Percentiles rank a stretch among this genome's conserved stretches.
phyloP scores from a whole-genome alignment of 2,113 vertebrate genomes.

The Amphiprion percula region DNA sequence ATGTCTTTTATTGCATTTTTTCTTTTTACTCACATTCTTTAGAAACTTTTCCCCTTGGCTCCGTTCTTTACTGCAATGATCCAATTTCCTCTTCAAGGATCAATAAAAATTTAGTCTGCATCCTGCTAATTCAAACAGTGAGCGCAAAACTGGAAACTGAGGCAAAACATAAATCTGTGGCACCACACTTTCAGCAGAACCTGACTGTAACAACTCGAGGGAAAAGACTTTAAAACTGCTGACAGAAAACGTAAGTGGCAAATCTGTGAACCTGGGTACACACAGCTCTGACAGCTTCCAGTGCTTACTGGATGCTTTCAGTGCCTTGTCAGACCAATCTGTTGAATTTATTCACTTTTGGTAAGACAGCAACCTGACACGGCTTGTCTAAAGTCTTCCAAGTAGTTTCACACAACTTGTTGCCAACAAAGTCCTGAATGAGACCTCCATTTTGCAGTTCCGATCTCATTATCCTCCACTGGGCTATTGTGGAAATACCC shows the following conservation, averaged over 20 bases:
- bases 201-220: neutral
- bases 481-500: slow-evolving; percentile 65
- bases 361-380: neutral
- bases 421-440: slow-evolving; percentile 67
- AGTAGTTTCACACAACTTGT: slow-evolving; percentile 46
- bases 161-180: neutral
- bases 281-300: slow-evolving; percentile 7
- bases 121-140: neutral
- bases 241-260: slow-evolving; percentile 22
- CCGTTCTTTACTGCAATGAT: slow-evolving; percentile 8
- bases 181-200: neutral
- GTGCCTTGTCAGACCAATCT: slow-evolving; percentile 19
- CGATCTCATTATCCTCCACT: slow-evolving; percentile 60
- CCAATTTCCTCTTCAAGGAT: slow-evolving; percentile 3
- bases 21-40: neutral
- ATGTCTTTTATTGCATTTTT: neutral
- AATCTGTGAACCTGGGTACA: neutral
- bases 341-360: slow-evolving; percentile 35
- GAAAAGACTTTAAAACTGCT: slow-evolving; percentile 11
- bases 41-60: neutral
- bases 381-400: slow-evolving; percentile 15
- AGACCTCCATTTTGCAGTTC: slow-evolving; percentile 49
- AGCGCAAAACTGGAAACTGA: neutral
- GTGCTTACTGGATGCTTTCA: slow-evolving; percentile 22
- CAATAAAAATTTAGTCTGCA: neutral